Evolutionary conservation across 2,888 invertebrate genomes (phyloP).

Genomic region (Osmoderma eremita): DNA sequence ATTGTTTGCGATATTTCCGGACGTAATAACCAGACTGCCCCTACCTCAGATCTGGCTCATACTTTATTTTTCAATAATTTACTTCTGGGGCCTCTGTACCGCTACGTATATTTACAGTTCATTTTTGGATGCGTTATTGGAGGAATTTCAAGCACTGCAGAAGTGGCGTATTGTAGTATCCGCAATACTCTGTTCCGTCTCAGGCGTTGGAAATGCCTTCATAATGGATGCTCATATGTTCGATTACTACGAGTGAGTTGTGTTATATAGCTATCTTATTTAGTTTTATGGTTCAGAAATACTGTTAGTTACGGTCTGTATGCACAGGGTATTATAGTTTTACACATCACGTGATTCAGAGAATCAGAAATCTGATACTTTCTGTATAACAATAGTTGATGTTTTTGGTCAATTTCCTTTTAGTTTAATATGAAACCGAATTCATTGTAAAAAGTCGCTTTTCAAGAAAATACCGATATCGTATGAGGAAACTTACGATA

Average conservation of each 20-base stretch:
- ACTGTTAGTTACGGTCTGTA: no score
- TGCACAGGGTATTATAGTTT: no score
- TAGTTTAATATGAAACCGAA: no score
- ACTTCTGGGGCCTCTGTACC: slow-evolving; percentile 30
- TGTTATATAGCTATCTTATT: background rate
- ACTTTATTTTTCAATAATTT: slow-evolving; percentile 38
- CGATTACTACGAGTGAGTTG: slow-evolving; percentile 4
- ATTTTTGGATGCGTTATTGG: slow-evolving; percentile 35
- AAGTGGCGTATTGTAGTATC: slow-evolving; percentile 34
- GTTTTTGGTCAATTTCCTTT: no score
- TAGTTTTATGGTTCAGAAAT: background rate
- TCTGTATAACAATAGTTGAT: no score
- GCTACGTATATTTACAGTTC: slow-evolving; percentile 27
- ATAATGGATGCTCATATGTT: background rate
- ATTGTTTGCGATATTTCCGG: slow-evolving; percentile 39
- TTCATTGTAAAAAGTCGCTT: no score
- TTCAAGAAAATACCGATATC: no score
- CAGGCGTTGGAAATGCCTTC: slow-evolving; percentile 9
- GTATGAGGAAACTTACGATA: no score
- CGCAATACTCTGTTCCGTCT: slow-evolving; percentile 1
- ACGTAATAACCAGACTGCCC: slow-evolving; percentile 22
- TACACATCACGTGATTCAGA: no score
- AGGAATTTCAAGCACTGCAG: slow-evolving; percentile 27
- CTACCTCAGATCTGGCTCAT: slow-evolving; percentile 40
- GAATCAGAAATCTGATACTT: no score